Percentiles rank a stretch among this genome's conserved stretches.
Evolutionary conservation across 2,797 vertebrate genomes (phyloP).

Genomic region (Leptodactylus fallax): DNA sequence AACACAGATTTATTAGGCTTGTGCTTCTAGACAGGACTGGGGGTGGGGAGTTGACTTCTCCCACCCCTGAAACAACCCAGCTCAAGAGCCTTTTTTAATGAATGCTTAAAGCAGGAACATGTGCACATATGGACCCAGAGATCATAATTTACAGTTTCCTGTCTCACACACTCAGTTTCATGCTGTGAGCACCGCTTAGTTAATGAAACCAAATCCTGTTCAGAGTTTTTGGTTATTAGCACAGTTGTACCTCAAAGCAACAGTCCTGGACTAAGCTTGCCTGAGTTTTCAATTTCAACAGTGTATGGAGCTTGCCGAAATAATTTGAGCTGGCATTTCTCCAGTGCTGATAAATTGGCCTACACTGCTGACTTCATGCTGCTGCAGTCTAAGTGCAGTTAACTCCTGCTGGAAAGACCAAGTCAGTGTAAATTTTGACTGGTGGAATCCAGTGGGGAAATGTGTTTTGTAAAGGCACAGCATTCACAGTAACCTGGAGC

Average conservation of each 20-base stretch:
- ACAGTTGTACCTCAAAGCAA: slow-evolving; percentile 56
- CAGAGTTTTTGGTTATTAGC: slow-evolving; percentile 55
- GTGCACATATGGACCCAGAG: slow-evolving; percentile 59
- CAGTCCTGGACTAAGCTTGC: slow-evolving; percentile 38
- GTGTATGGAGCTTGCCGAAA: slow-evolving; percentile 43
- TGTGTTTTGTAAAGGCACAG: neutral
- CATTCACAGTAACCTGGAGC: neutral
- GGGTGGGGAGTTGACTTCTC: slow-evolving; percentile 29
- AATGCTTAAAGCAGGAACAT: slow-evolving; percentile 61
- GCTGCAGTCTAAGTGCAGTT: slow-evolving; percentile 30
- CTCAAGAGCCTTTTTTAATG: slow-evolving; percentile 55
- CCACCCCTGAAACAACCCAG: slow-evolving; percentile 7
- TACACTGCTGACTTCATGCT: slow-evolving; percentile 43
- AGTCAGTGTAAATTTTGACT: slow-evolving; percentile 24
- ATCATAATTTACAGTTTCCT: slow-evolving; percentile 63
- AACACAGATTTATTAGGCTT: slow-evolving; percentile 43
- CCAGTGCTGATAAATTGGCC: slow-evolving; percentile 54
- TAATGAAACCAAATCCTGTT: slow-evolving; percentile 62
- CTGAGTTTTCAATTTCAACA: slow-evolving; percentile 55
- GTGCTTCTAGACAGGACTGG: slow-evolving; percentile 23
- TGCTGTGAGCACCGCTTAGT: slow-evolving; percentile 60
- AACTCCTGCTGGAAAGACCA: slow-evolving; percentile 29
- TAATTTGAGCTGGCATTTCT: slow-evolving; percentile 55
- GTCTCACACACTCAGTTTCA: slow-evolving; percentile 62
- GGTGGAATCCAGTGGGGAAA: neutral